Evolutionary conservation across 1,140 invertebrate genomes (phyloP).

Genomic region (Pseudomyrmex pallidus): DNA sequence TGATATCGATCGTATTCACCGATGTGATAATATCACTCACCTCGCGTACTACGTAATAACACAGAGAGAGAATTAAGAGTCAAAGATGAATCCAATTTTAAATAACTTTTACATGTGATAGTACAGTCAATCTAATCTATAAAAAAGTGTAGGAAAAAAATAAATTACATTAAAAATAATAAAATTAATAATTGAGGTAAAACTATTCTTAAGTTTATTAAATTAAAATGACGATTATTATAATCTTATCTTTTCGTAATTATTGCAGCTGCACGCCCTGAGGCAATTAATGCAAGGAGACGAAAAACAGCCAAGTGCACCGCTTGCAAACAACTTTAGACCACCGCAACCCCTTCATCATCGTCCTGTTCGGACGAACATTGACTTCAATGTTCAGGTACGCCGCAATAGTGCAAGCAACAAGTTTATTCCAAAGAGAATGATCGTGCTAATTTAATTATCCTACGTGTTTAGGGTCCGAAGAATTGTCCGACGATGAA

Average conservation of each 20-base stretch:
- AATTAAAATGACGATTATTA: background rate
- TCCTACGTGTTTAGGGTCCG: conserved; percentile 82
- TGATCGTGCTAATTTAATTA: conserved; percentile 16
- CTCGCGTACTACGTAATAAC: background rate
- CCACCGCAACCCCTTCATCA: conserved; percentile 95
- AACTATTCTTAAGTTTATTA: too few relatives aligned
- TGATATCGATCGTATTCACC: conserved; percentile 42
- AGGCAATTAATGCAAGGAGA: conserved; percentile 95
- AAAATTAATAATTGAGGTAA: too few relatives aligned
- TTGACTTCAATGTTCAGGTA: conserved; percentile 94
- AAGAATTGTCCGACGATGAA: conserved; percentile 95
- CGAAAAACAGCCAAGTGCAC: conserved; percentile 92
- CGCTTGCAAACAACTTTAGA: conserved; percentile 96
- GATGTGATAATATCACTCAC: conserved; percentile 41
- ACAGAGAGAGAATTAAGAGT: conserved; percentile 2
- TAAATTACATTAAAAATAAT: background rate
- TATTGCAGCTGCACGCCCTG: conserved; percentile 91
- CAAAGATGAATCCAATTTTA: background rate
- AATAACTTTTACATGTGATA: background rate
- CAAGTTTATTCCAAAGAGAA: background rate
- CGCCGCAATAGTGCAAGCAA: conserved; percentile 39
- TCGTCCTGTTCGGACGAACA: conserved; percentile 96
- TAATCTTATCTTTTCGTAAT: conserved; percentile 36
- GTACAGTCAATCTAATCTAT: background rate
- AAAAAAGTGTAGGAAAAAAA: background rate